Base-by-base conservation (phyloP, 2,888 invertebrate genomes). In the Cantharis rustica region DNA sequence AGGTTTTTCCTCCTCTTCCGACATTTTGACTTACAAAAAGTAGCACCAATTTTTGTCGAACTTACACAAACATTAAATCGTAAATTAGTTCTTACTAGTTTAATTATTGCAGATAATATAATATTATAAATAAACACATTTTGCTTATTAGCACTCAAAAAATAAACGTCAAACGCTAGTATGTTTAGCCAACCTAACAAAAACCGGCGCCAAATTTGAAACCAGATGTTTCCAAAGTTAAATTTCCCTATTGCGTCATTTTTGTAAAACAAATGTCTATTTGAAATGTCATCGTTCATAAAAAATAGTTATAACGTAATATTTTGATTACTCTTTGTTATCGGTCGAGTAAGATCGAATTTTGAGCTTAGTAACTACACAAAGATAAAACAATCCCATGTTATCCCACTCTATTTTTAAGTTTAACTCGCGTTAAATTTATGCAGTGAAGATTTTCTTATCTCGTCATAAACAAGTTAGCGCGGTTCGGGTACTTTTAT, bases 1-100 rank as follows among this genome's bases (percentile, higher is more conserved):
- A 23, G 75, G 79, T 75, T 81, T 79, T 77, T 80, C 75, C 62
- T 81, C 80, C 61, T 81, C 79, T 17, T 61, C 23, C 2, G 79
- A 72, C 81, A 81, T 81, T 70, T 61, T 71, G 15, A 10, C 16
- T 66, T 13, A 9, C 9, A 5, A 3, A 11, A 31, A 3, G 3
- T 31, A 13, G 31, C 31, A 31, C 4, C 31, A 31, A 31, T 23
- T 27, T 27, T 17, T 20, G 10, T 64, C 17, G 13, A 63, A 64
- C 7, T 17, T 64, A 64, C 10, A 5, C 13, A 10, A 20, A 64
- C 17, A 20, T 20, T 20, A 64, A 10, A 17, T n/a, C 13, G 2
- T n/a, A 20, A 3, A 61, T 5, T 31, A 13, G 11, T 31, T 31
- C 31, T 31, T 31, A n/a, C 1, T 47, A 7, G n/a, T 47, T 47